Percentiles rank a stretch among this genome's conserved stretches.
phyloP scores from a whole-genome alignment of 2,113 vertebrate genomes.

The Pomatostomus ruficeps region DNA sequence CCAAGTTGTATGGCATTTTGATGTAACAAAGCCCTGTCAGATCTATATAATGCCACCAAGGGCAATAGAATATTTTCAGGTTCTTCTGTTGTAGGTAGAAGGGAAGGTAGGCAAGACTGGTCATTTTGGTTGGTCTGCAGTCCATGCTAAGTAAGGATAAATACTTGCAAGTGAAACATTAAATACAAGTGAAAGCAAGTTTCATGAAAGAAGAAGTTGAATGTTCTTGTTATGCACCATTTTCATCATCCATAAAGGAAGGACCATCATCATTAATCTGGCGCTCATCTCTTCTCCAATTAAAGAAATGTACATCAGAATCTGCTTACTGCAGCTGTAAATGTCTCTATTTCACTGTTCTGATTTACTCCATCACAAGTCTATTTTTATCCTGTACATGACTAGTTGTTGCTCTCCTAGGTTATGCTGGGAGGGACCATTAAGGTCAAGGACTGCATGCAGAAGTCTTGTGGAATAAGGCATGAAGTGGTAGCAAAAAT shows the following conservation, averaged over 20 bases:
- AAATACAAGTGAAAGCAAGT: not conserved
- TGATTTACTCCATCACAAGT: not conserved
- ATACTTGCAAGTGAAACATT: not conserved
- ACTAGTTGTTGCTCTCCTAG: not conserved
- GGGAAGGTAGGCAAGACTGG: not conserved
- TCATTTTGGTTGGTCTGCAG: not conserved
- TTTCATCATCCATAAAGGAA: not conserved
- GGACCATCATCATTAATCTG: not conserved
- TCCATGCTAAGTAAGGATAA: not conserved
- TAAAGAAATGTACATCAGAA: not conserved
- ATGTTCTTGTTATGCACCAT: not conserved
- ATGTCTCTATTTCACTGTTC: not conserved
- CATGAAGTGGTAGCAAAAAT: not conserved
- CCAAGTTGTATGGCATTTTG: not conserved
- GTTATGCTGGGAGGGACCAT: not conserved
- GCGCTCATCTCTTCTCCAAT: fast-evolving
- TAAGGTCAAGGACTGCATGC: not conserved
- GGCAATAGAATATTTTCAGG: not conserved
- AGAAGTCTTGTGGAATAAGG: not conserved
- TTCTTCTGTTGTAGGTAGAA: not conserved
- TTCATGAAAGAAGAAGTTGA: not conserved
- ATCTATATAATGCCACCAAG: not conserved
- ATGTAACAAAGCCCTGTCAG: not conserved
- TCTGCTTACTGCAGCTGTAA: not conserved
- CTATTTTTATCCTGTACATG: not conserved